A percentile compares a stretch with the other conserved stretches of the same genome.
These are phyloP conservation scores for Cheilosia vulpina DNA, from an alignment of 2,888 invertebrate genomes.

Conservation along the genomic window DNA sequence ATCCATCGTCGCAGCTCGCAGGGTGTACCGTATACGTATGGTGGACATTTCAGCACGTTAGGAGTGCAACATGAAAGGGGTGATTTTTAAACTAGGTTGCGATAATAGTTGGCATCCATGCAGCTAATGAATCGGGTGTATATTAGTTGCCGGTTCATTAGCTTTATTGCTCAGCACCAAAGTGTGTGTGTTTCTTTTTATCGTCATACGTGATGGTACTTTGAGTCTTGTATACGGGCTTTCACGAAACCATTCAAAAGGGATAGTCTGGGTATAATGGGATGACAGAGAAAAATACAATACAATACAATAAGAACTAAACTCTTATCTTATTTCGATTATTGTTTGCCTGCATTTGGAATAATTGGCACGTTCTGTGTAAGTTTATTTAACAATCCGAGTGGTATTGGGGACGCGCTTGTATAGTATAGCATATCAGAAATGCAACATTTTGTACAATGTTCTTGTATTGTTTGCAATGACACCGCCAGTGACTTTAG, in stretches of 20 bases:
- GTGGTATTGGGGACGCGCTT: too few relatives aligned
- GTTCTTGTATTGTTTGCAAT: too few relatives aligned
- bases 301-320: background rate
- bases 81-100: slow-evolving; percentile 17
- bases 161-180: slow-evolving; percentile 12
- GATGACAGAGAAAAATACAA: background rate
- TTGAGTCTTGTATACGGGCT: background rate
- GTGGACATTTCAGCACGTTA: slow-evolving; percentile 17
- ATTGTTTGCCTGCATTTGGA: too few relatives aligned
- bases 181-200: background rate
- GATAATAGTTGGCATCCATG: slow-evolving; percentile 33
- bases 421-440: too few relatives aligned
- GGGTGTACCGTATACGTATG: background rate
- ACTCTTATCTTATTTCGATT: too few relatives aligned
- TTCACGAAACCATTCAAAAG: background rate
- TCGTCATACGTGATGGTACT: slow-evolving; percentile 1
- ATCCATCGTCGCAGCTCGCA: slow-evolving; percentile 16
- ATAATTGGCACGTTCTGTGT: too few relatives aligned
- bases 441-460: too few relatives aligned
- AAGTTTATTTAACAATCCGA: too few relatives aligned
- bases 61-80: slow-evolving; percentile 49
- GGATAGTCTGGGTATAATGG: background rate
- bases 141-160: slow-evolving; percentile 38
- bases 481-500: too few relatives aligned
- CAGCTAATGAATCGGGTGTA: slow-evolving; percentile 48